Percentiles rank a stretch among this genome's conserved stretches.
Evolutionary conservation across 2,888 invertebrate genomes (phyloP).

Genomic region (Alviniconcha strummeri): DNA sequence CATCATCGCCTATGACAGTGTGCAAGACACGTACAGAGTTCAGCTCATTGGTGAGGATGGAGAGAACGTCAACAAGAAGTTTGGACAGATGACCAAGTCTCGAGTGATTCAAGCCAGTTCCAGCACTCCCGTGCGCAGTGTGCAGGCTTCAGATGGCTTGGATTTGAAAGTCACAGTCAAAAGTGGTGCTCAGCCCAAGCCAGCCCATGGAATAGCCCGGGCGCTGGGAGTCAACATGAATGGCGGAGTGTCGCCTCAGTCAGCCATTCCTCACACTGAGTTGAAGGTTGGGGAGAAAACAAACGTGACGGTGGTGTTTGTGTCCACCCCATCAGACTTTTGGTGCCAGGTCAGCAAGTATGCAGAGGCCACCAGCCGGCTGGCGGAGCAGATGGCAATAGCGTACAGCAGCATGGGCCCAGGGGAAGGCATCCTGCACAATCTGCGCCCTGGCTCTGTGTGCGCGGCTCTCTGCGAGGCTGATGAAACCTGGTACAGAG

Average conservation of each 20-base stretch:
- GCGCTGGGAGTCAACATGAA: neutral
- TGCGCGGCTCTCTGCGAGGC: constrained; percentile 61
- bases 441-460: constrained; percentile 48
- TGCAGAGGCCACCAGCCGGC: neutral
- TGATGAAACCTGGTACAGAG: constrained; percentile 63
- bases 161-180: neutral
- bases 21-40: constrained; percentile 47
- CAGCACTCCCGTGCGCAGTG: neutral
- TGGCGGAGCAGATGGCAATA: constrained; percentile 34
- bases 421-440: neutral
- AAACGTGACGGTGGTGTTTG: constrained; percentile 36
- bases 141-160: neutral
- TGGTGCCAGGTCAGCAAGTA: constrained; percentile 38
- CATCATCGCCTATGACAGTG: constrained; percentile 37
- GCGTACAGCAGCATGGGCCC: constrained; percentile 20
- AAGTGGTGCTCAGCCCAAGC: constrained; percentile 9
- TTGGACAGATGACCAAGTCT: constrained; percentile 41
- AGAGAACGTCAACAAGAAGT: constrained; percentile 56
- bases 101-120: neutral
- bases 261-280: neutral
- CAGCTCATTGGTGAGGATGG: constrained; percentile 54
- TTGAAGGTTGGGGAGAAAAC: constrained; percentile 32
- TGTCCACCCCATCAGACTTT: constrained; percentile 36
- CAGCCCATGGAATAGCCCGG: constrained; percentile 3
- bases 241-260: neutral